A percentile compares a stretch with the other conserved stretches of the same genome.
phyloP scores from a whole-genome alignment of 2,888 invertebrate genomes.

The Tridacna gigas region DNA sequence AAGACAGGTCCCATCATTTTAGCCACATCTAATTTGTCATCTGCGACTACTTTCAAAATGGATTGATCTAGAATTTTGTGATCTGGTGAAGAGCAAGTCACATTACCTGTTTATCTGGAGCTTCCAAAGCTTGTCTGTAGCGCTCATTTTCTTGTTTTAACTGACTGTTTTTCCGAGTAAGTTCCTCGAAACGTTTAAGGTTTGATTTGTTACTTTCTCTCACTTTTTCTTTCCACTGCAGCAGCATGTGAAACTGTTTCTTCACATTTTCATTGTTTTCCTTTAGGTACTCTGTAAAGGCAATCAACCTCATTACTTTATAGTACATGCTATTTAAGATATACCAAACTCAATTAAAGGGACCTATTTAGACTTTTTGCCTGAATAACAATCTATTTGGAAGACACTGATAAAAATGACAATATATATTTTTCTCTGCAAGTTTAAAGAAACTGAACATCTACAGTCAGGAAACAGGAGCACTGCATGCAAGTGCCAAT shows the following conservation, averaged over 20 bases:
- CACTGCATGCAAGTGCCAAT: too few relatives aligned
- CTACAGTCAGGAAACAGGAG: too few relatives aligned
- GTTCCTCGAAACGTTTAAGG: slow-evolving; percentile 75
- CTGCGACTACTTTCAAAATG: too few relatives aligned
- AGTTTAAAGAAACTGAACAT: too few relatives aligned
- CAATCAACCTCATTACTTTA: background rate
- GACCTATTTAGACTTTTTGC: too few relatives aligned
- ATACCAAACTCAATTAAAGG: background rate
- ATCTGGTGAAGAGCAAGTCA: too few relatives aligned
- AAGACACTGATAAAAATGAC: too few relatives aligned
- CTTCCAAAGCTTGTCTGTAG: slow-evolving; percentile 55
- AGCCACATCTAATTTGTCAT: too few relatives aligned
- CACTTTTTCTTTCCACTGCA: slow-evolving; percentile 76
- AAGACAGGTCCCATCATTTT: too few relatives aligned
- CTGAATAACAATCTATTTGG: too few relatives aligned
- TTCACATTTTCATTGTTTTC: slow-evolving; percentile 78
- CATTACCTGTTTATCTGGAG: slow-evolving; percentile 57
- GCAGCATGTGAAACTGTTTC: slow-evolving; percentile 74
- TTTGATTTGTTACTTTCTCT: slow-evolving; percentile 71
- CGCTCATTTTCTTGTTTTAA: slow-evolving; percentile 72
- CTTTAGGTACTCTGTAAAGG: slow-evolving; percentile 71
- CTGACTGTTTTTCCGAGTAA: slow-evolving; percentile 62
- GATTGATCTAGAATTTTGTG: too few relatives aligned
- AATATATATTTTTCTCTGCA: too few relatives aligned
- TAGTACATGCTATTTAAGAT: background rate